phyloP scores from a whole-genome alignment of 2,888 invertebrate species.

The Ypsolopha sequella region DNA sequence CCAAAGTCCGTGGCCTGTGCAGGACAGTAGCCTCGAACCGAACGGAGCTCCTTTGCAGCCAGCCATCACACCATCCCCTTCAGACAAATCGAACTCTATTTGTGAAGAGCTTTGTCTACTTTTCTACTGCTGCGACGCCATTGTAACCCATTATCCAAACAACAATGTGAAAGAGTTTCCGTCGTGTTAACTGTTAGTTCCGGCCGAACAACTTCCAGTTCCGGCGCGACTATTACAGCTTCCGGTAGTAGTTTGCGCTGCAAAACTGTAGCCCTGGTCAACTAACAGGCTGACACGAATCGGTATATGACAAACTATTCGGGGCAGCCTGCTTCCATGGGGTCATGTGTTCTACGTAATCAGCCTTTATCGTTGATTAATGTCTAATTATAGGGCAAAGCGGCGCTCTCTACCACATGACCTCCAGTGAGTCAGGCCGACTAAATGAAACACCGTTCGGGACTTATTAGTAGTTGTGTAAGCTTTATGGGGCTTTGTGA shows the following conservation, averaged over 20 bases:
- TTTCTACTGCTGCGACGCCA: neutral
- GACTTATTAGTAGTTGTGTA: slow-evolving; percentile 32
- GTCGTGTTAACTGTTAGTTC: slow-evolving; percentile 38
- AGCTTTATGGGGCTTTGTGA: slow-evolving; percentile 20
- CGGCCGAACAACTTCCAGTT: slow-evolving; percentile 19
- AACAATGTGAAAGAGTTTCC: slow-evolving; percentile 14
- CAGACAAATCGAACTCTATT: slow-evolving; percentile 4
- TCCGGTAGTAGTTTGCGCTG: slow-evolving; percentile 31
- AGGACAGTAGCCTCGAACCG: slow-evolving; percentile 38
- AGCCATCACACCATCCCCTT: neutral
- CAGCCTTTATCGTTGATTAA: slow-evolving; percentile 62
- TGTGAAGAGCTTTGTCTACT: neutral
- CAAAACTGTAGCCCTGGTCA: slow-evolving; percentile 16
- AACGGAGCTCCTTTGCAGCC: neutral
- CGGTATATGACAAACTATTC: slow-evolving; percentile 36
- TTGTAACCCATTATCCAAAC: neutral
- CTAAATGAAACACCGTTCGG: slow-evolving; percentile 37
- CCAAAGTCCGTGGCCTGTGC: slow-evolving; percentile 51
- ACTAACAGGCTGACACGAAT: neutral
- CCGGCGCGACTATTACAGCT: slow-evolving; percentile 50
- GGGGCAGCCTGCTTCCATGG: slow-evolving; percentile 60
- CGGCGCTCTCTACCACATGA: slow-evolving; percentile 40
- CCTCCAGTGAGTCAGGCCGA: slow-evolving; percentile 50
- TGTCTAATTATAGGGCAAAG: slow-evolving; percentile 62
- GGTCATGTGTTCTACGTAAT: slow-evolving; percentile 18